phyloP scores from a whole-genome alignment of 2,888 invertebrate genomes.

The Nomada lathburiana region DNA sequence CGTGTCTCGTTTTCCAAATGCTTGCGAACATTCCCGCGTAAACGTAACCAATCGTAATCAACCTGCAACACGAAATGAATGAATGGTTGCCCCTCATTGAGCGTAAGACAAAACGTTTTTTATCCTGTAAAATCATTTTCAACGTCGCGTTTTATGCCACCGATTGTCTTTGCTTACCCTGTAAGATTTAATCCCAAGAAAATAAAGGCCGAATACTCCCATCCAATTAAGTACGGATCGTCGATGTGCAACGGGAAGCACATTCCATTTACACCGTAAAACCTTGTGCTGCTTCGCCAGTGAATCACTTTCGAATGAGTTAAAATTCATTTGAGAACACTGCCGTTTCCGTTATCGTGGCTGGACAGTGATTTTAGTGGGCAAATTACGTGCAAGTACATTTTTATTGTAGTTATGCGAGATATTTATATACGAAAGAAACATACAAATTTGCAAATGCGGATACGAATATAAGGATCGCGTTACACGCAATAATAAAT shows the following conservation, averaged over 20 bases:
- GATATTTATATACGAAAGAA: neutral
- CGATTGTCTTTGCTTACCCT: constrained; percentile 82
- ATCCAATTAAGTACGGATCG: constrained; percentile 88
- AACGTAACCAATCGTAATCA: constrained; percentile 86
- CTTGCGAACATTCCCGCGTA: constrained; percentile 88
- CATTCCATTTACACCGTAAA: constrained; percentile 89
- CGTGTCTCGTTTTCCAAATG: constrained; percentile 87
- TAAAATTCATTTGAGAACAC: neutral
- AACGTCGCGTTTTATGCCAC: neutral
- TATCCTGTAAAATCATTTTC: neutral
- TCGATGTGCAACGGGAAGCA: constrained; percentile 90
- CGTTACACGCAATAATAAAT: too few species aligned
- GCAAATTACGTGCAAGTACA: neutral
- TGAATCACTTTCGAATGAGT: constrained; percentile 83
- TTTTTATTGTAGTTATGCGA: neutral
- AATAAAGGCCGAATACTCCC: constrained; percentile 90
- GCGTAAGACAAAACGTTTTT: neutral
- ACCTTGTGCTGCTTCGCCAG: constrained; percentile 87
- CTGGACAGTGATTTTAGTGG: neutral
- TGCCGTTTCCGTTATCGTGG: neutral
- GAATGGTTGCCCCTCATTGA: neutral
- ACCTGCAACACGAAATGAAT: constrained; percentile 78
- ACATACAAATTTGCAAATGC: too few species aligned
- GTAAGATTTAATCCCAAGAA: constrained; percentile 88
- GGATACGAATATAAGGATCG: too few species aligned